Evolutionary conservation across 1,140 invertebrate genomes (phyloP).

Genomic region (Dendrolimus punctatus): DNA sequence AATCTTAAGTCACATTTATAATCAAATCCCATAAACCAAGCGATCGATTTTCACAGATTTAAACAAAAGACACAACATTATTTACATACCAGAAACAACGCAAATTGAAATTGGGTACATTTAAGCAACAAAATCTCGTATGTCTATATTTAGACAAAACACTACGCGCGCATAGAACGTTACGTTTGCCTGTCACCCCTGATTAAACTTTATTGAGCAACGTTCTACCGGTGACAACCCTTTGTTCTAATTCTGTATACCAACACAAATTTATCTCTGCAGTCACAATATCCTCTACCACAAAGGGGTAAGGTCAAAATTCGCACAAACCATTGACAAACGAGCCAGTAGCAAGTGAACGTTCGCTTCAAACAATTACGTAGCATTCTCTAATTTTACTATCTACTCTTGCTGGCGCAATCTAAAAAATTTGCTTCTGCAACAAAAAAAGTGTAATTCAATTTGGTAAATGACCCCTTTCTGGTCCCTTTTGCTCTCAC

Average conservation of each 20-base stretch:
- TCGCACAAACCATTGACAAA: neutral
- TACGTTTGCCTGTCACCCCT: constrained; percentile 25
- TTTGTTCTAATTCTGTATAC: constrained; percentile 35
- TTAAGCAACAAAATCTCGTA: no score
- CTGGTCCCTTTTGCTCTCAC: constrained; percentile 1
- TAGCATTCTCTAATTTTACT: constrained; percentile 35
- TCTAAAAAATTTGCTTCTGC: constrained; percentile 21
- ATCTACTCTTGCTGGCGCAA: constrained; percentile 18
- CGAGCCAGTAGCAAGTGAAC: constrained; percentile 11
- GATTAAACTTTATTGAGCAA: constrained; percentile 41
- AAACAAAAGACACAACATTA: no score
- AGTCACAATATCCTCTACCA: constrained; percentile 5
- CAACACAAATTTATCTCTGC: constrained; percentile 15
- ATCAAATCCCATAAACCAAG: no score
- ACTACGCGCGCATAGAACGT: constrained; percentile 15
- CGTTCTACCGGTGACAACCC: constrained; percentile 33
- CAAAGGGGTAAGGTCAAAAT: constrained; percentile 5
- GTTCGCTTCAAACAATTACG: constrained; percentile 33
- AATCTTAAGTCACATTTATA: no score
- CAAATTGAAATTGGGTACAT: no score
- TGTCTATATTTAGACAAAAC: neutral
- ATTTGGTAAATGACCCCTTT: constrained; percentile 20
- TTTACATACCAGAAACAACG: no score
- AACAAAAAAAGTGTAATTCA: constrained; percentile 22
- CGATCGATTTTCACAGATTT: no score